Percentiles rank a stretch among this genome's conserved stretches.
These are phyloP conservation scores for Pomacea canaliculata DNA, from an alignment of 2,888 invertebrate species.

Conservation along the genomic window DNA sequence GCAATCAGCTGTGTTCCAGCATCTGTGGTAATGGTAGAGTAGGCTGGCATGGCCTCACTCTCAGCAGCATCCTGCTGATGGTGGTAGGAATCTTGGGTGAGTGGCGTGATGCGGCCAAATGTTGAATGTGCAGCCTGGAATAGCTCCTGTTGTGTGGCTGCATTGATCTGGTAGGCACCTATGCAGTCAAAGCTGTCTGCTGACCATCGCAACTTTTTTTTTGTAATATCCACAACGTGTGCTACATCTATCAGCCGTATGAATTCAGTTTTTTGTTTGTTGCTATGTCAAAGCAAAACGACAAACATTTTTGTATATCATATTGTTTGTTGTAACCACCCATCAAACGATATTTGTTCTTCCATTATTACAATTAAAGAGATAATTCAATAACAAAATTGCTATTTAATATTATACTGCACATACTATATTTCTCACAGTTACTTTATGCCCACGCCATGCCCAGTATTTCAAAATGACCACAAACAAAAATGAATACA, in stretches of 20 bases:
- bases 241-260: too few species aligned
- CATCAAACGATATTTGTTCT: background rate
- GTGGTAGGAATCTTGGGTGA: conserved; percentile 36
- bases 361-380: background rate
- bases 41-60: conserved; percentile 47
- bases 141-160: conserved; percentile 29
- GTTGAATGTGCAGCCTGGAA: conserved; percentile 58
- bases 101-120: conserved; percentile 44
- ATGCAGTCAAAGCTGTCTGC: background rate
- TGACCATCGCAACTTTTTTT: background rate
- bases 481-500: too few species aligned
- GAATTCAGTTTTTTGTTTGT: too few species aligned
- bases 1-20: conserved; percentile 36
- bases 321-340: too few species aligned
- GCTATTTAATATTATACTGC: background rate
- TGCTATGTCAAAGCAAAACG: too few species aligned
- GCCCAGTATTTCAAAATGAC: too few species aligned
- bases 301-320: too few species aligned
- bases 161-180: conserved; percentile 27
- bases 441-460: too few species aligned
- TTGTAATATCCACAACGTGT: too few species aligned
- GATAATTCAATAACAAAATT: conserved; percentile 3
- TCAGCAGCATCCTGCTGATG: conserved; percentile 38
- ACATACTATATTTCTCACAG: too few species aligned
- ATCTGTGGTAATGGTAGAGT: conserved; percentile 32